Base-by-base conservation (phyloP, 2,113 vertebrate species). In the Atherinomorus stipes region DNA sequence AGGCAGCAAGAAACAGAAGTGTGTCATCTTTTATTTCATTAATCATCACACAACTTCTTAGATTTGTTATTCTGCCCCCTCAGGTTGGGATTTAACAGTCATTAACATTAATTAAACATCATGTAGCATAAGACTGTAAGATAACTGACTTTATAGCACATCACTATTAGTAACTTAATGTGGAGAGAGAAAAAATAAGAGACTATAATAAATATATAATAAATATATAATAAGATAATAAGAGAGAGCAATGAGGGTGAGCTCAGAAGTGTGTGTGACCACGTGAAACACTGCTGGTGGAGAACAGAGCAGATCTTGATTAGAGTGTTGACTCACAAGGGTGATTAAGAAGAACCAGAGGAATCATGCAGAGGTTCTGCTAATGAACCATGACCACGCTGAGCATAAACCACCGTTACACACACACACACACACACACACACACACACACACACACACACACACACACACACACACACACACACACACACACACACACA, bases 371-470 rank as follows among this genome's bases (percentile, higher is more conserved):
- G 77, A 58, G 83, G 78, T 77, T 84, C 49, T 71, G 78, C 85
- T 88, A 91, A 92, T 89, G 88, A 88, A 88, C 84, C 81, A 57
- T 70, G 72, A 86, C 74, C 53, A 83, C 70, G 45, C 60, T 61
- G 77, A 76, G 77, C 59, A 80, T 54, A 56, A 68, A 64, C 68
- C 6, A 60, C 26, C 59, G n/a, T n/a, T n/a, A 44, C 49, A 50
- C 64, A 47, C 37, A 2, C 3, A 42, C 60, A 25, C 74, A 34
- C 81, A 77, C 76, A 56, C 64, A 50, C 65, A 37, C 66, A 61
- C 56, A 42, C 76, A 4, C 59, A 72, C 75, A 74, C 76, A 66
- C 65, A 21, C n/a, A 44, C 49, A 50, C 64, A 47, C 37, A 2
- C 3, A 42, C 60, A 25, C 74, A 34, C 81, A 77, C 76, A 56